Evolutionary conservation across 2,113 vertebrate genomes (phyloP).

Genomic region (Colistium nudipinnis): DNA sequence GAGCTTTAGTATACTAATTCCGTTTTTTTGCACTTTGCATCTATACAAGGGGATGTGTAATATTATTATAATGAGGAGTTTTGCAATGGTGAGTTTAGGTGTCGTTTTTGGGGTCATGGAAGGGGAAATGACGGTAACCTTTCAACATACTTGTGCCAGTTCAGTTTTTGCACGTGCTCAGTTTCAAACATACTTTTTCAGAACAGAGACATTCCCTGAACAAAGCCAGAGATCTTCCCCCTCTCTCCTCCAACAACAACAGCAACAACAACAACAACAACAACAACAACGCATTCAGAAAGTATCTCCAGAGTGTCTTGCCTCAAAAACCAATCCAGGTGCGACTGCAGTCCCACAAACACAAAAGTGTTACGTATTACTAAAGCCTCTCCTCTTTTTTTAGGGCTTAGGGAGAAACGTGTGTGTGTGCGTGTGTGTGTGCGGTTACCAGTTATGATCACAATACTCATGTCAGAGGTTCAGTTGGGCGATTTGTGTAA

Average conservation of each 20-base stretch:
- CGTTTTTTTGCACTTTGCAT: slow-evolving; percentile 96
- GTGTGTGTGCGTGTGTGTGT: slow-evolving; percentile 27
- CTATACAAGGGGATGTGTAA: slow-evolving; percentile 96
- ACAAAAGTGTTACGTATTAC: slow-evolving; percentile 50
- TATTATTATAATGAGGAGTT: slow-evolving; percentile 85
- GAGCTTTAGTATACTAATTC: slow-evolving; percentile 91
- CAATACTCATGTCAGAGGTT: slow-evolving; percentile 33
- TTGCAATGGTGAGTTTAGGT: slow-evolving; percentile 72
- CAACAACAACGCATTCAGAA: slow-evolving; percentile 31
- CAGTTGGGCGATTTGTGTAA: slow-evolving; percentile 46
- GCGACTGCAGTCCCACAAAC: slow-evolving; percentile 55
- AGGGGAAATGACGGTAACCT: slow-evolving; percentile 65
- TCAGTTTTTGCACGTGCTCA: slow-evolving; percentile 72
- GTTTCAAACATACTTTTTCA: slow-evolving; percentile 53
- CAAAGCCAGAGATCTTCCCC: slow-evolving; percentile 38
- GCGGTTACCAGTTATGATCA: slow-evolving; percentile 45
- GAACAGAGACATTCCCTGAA: slow-evolving; percentile 45
- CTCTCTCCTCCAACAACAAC: slow-evolving; percentile 10
- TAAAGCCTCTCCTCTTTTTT: slow-evolving; percentile 46
- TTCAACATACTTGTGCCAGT: slow-evolving; percentile 72
- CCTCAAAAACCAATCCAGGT: slow-evolving; percentile 28
- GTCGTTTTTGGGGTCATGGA: slow-evolving; percentile 60
- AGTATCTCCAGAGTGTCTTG: slow-evolving; percentile 45
- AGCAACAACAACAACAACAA: slow-evolving; percentile 11
- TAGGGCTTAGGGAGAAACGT: slow-evolving; percentile 25